These are phyloP conservation scores for Aricia agestis DNA, from an alignment of 1,140 invertebrate species.

Conservation along the genomic window DNA sequence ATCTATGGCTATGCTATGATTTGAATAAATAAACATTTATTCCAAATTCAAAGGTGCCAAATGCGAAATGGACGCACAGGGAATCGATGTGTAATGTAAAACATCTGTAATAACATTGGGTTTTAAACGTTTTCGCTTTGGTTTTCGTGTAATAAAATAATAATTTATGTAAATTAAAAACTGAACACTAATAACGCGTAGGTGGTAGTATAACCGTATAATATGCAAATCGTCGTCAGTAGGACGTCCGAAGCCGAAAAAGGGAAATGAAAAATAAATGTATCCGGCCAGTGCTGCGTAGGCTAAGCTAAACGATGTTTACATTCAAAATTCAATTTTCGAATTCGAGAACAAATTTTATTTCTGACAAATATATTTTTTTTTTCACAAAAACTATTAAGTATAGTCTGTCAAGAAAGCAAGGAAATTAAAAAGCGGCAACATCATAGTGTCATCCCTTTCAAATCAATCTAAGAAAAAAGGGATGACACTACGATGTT, in stretches of 20 bases:
- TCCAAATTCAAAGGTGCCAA: not conserved
- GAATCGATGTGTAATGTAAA: not conserved
- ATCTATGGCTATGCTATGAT: not conserved
- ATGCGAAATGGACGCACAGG: not conserved
- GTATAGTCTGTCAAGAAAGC: no score
- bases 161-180: conserved; percentile 16
- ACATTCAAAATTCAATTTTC: not conserved
- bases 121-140: not conserved
- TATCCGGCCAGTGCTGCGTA: conserved; percentile 57
- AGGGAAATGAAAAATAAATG: conserved; percentile 65
- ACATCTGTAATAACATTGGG: not conserved
- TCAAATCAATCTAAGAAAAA: no score
- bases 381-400: not conserved
- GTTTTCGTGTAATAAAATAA: conserved; percentile 1
- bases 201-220: conserved; percentile 41
- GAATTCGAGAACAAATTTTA: not conserved
- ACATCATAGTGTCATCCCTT: no score
- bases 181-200: conserved; percentile 4
- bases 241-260: conserved; percentile 65
- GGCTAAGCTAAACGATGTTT: conserved; percentile 43
- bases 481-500: no score
- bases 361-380: not conserved
- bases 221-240: conserved; percentile 63
- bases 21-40: no score
- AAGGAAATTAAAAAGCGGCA: no score